Evolutionary conservation across 2,113 vertebrate genomes (phyloP), one percentile per base, ranked within the genome.

Genomic region (Chloebia gouldiae): DNA sequence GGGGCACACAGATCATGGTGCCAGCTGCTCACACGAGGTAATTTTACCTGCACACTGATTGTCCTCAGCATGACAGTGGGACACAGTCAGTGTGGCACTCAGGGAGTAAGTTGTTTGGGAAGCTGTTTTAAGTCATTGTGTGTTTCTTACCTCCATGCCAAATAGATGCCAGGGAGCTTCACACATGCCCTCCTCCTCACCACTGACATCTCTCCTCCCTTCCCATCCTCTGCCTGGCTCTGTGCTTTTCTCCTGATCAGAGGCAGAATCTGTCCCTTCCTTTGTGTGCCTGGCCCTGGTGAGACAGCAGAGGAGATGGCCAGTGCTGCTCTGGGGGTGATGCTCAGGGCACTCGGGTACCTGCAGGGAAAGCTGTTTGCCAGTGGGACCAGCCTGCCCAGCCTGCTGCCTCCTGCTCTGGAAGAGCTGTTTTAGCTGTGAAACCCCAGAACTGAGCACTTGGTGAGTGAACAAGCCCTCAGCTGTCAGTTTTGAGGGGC

Each of bases 1-100:
- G 37, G 28, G 44, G 13, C 13, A 2, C 6, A 17, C 0, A 30
- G 45, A 18, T 30, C 18, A 8, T 10, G 42, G 40, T 60, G 35
- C n/a, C 33, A 19, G 0, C 30, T 78, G 70, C 70, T 75, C 15
- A 23, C 13, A 30, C 0, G 0, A 33, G 11, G 17, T 21, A 4
- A 31, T 42, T 54, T 73, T 15, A 21, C 35, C 42, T 81, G 61
- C 39, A 39, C 27, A 6, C 14, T 27, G 40, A 4, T 9, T 31
- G 60, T 65, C 57, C 27, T 42, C 71, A 71, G 49, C 20, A n/a
- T 13, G 3, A 3, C 23, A 30, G 2, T 6, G 8, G 27, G 50
- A 77, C 12, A 30, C 19, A 73, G 10, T 22, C 33, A 35, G 19
- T 19, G n/a, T 56, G 35, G 72, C 45, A 49, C 30, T 44, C 64